Conservation (phyloP, 2,888 invertebrate species). For the Leptopilina syphax region DNA sequence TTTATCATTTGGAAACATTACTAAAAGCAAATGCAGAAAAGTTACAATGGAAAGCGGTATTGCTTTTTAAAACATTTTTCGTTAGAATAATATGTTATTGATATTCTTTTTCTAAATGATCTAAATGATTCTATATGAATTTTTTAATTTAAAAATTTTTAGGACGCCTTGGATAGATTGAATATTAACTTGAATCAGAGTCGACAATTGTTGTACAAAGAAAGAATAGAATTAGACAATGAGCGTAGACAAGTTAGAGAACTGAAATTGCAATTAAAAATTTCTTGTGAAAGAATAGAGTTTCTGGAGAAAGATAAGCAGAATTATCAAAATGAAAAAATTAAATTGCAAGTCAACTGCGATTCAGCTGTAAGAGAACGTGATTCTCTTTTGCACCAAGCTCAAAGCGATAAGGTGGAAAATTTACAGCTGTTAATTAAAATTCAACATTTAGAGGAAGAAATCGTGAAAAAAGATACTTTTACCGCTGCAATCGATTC, state of each 20-base stretch:
- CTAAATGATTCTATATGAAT: not conserved
- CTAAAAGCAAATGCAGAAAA: constrained; percentile 66
- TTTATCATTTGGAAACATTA: constrained; percentile 63
- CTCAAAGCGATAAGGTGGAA: constrained; percentile 59
- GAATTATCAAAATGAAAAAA: constrained; percentile 58
- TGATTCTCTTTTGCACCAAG: constrained; percentile 62
- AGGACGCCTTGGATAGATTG: constrained; percentile 62
- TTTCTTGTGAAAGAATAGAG: constrained; percentile 57
- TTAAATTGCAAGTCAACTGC: constrained; percentile 63
- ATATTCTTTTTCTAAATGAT: no score
- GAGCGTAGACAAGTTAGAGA: constrained; percentile 62
- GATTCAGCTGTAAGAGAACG: constrained; percentile 62
- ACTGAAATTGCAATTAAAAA: constrained; percentile 61
- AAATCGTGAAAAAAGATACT: constrained; percentile 48
- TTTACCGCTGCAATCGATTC: not conserved
- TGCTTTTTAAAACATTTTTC: not conserved
- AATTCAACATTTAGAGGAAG: constrained; percentile 59
- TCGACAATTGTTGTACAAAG: constrained; percentile 59
- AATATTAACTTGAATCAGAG: constrained; percentile 61
- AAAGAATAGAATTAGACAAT: constrained; percentile 63
- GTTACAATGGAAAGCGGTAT: constrained; percentile 65
- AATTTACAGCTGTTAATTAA: constrained; percentile 62
- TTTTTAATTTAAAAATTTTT: not conserved
- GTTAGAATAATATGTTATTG: no score
- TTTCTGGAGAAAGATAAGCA: constrained; percentile 66